Evolutionary conservation across 2,888 invertebrate genomes (phyloP).

Genomic region (Eilema griseolum): DNA sequence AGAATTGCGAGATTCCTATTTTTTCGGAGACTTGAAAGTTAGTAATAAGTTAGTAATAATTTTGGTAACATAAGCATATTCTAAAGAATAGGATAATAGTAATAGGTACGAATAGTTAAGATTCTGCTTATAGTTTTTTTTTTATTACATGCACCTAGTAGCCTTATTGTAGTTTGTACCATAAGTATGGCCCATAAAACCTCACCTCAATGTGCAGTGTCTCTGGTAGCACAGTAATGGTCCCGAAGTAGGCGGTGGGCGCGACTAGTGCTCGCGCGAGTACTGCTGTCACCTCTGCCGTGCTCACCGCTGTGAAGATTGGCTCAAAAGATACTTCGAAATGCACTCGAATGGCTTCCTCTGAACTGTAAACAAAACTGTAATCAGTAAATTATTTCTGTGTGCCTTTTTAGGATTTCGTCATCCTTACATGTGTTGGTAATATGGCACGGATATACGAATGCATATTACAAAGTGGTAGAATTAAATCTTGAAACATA

Average conservation of each 20-base stretch:
- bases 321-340: slow-evolving; percentile 95
- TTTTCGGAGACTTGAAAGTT: too few species aligned
- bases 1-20: too few species aligned
- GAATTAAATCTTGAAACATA: too few species aligned
- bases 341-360: slow-evolving; percentile 92
- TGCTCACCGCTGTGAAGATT: slow-evolving; percentile 89
- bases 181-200: not conserved
- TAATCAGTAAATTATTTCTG: not conserved
- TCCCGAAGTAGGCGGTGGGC: slow-evolving; percentile 72
- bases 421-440: not conserved
- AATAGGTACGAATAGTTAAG: not conserved
- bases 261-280: slow-evolving; percentile 88
- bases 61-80: too few species aligned
- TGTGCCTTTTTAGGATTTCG: not conserved
- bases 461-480: too few species aligned
- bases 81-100: too few species aligned
- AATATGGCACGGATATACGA: too few species aligned
- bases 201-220: slow-evolving; percentile 78
- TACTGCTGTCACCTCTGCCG: slow-evolving; percentile 89
- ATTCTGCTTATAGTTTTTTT: not conserved
- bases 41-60: not conserved
- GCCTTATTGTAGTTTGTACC: not conserved
- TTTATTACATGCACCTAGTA: not conserved
- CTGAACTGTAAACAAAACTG: slow-evolving; percentile 57
- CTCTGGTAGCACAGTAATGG: slow-evolving; percentile 70